Evolutionary conservation across 2,113 vertebrate genomes (phyloP), one percentile per base, ranked within the genome.

Genomic region (Casuarius casuarius): DNA sequence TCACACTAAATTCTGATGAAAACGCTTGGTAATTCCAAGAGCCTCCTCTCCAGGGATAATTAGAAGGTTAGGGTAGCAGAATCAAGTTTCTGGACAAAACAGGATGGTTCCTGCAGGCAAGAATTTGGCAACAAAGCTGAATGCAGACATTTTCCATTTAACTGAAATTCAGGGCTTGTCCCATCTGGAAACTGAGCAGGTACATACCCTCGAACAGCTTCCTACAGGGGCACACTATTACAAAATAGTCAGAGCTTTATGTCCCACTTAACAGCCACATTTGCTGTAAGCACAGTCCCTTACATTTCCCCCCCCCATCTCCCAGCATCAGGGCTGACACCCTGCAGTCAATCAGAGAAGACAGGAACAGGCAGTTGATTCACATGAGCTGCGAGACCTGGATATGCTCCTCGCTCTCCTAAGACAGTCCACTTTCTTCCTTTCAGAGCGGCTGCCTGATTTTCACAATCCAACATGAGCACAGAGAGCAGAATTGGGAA

Each of bases 71-170:
- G n/a, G n/a, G 52, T 62, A 78, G 65, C 0, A 54, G 82, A 48
- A 19, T 14, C 40, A 31, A 72, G 17, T 25, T 95, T 92, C 88
- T 16, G 18, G 92, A 31, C 23, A 44, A 51, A 25, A 85, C 22
- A 14, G 25, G n/a, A 79, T 96, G 92, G 72, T 73, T 87, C 58
- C 46, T 62, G 68, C 86, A 94, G 56, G 78, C 56, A 91, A 92
- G 84, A 56, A 82, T n/a, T 76, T 40, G 58, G 70, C 73, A 63
- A 38, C 12, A 17, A 76, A 44, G 49, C 17, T 46, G 78, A 63
- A 76, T 12, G 21, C 0, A 12, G 65, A 5, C 17, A 15, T 29
- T 63, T 79, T 62, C 38, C 35, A 63, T 66, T 18, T 66, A 6
- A 66, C 29, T 38, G 20, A 54, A 72, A 15, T 19, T 11, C 29